These are phyloP conservation scores for Phallusia fumigata DNA, from an alignment of 23 tunicate genomes.

Conservation along the genomic window DNA sequence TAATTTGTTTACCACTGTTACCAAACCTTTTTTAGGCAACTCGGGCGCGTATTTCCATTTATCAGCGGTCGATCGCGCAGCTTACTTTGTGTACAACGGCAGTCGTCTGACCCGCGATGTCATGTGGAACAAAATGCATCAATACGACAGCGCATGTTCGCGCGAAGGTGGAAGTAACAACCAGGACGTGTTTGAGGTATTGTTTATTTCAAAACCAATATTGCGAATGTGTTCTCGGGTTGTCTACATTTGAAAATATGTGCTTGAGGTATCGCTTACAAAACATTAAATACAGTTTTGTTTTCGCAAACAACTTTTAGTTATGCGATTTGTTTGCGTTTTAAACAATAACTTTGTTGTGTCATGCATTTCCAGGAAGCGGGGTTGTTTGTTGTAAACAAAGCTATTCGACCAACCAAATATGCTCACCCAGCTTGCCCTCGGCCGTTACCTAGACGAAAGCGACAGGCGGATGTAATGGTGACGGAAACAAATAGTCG, in stretches of 20 bases:
- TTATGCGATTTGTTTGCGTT: background rate
- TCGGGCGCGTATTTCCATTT: conserved; percentile 34
- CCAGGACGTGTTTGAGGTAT: conserved; percentile 36
- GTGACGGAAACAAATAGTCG: no score
- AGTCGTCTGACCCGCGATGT: conserved; percentile 51
- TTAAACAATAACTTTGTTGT: no score
- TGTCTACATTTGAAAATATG: background rate
- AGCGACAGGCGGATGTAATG: background rate
- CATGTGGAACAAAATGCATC: conserved; percentile 39
- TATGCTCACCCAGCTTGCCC: background rate
- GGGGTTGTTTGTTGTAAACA: background rate
- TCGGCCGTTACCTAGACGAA: background rate
- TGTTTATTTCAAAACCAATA: background rate
- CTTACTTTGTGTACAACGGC: conserved; percentile 60
- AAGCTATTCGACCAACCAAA: background rate
- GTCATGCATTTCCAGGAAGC: background rate
- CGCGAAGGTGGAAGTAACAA: conserved; percentile 51
- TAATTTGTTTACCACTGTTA: no score
- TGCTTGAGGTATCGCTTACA: no score
- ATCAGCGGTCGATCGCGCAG: conserved; percentile 65
- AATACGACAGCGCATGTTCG: conserved; percentile 45
- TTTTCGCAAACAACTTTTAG: no score
- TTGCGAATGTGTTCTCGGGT: background rate
- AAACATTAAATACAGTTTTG: no score
- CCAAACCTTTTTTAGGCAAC: conserved; percentile 12